phyloP scores from a whole-genome alignment of 2,113 vertebrate genomes.

The Aramus guarauna region DNA sequence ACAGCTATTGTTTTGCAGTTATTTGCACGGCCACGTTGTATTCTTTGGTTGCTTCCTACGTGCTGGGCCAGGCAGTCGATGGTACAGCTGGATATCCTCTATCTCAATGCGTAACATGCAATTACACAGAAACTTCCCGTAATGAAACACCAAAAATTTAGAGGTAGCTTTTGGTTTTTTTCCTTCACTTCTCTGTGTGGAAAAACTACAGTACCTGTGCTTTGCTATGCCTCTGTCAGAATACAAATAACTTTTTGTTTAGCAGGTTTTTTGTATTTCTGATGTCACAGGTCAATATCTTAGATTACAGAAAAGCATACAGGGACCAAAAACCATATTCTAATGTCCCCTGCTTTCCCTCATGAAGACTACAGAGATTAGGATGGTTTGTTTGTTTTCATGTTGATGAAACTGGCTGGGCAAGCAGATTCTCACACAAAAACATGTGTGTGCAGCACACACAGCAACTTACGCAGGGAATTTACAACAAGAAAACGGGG shows the following conservation, averaged over 20 bases:
- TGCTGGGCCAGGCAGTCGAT: neutral
- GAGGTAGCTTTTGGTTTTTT: neutral
- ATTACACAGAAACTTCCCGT: neutral
- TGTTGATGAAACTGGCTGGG: neutral
- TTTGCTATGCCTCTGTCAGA: neutral
- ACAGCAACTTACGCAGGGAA: neutral
- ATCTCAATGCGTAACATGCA: neutral
- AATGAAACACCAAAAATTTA: neutral
- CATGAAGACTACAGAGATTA: neutral
- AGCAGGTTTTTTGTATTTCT: neutral
- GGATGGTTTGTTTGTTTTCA: neutral
- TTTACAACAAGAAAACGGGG: neutral
- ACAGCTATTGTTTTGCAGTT: neutral
- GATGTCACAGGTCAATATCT: neutral
- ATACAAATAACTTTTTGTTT: neutral
- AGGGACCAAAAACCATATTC: fast-evolving
- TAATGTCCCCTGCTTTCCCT: neutral
- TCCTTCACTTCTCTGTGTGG: neutral
- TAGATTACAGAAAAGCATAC: neutral
- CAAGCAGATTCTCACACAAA: neutral
- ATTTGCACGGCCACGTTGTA: neutral
- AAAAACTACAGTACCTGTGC: neutral
- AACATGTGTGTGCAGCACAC: neutral
- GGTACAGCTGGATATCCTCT: neutral
- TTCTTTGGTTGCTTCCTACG: neutral